phyloP scores from a whole-genome alignment of 2,888 invertebrate genomes.

The Alloscopus bannaensis region DNA sequence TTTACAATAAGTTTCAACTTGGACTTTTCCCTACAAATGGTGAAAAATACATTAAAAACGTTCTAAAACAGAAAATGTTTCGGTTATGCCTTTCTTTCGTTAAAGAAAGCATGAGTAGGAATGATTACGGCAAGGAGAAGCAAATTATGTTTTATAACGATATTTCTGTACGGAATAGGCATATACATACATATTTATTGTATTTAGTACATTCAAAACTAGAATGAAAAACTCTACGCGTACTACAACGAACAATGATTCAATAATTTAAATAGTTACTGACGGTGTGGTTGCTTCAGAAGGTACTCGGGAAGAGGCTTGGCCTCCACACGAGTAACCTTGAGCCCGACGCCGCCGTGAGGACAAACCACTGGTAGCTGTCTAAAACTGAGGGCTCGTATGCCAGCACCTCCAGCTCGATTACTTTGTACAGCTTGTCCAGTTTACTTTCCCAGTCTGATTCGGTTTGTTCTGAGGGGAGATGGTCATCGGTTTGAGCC shows the following conservation, averaged over 20 bases:
- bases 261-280: neutral
- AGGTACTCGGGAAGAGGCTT: constrained; percentile 65
- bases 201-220: too few relatives aligned
- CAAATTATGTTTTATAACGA: too few relatives aligned
- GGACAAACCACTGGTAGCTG: constrained; percentile 91
- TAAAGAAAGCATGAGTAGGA: too few relatives aligned
- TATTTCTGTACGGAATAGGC: too few relatives aligned
- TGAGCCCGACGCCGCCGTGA: constrained; percentile 93
- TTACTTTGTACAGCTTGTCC: constrained; percentile 87
- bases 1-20: too few relatives aligned
- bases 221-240: too few relatives aligned
- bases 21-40: too few relatives aligned
- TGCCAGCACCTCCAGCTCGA: constrained; percentile 91
- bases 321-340: constrained; percentile 84
- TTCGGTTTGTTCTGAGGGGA: constrained; percentile 26
- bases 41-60: too few relatives aligned
- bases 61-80: too few relatives aligned
- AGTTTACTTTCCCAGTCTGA: constrained; percentile 75
- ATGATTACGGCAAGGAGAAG: too few relatives aligned
- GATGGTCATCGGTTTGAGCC: constrained; percentile 10
- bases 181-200: too few relatives aligned
- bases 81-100: too few relatives aligned
- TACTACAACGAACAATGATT: constrained; percentile 2
- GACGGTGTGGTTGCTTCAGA: constrained; percentile 12
- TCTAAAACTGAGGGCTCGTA: constrained; percentile 91